A percentile compares a stretch with the other conserved stretches of the same genome.
These are phyloP conservation scores for Periophthalmus modestus DNA, from an alignment of 2,113 vertebrate species.

Conservation along the genomic window DNA sequence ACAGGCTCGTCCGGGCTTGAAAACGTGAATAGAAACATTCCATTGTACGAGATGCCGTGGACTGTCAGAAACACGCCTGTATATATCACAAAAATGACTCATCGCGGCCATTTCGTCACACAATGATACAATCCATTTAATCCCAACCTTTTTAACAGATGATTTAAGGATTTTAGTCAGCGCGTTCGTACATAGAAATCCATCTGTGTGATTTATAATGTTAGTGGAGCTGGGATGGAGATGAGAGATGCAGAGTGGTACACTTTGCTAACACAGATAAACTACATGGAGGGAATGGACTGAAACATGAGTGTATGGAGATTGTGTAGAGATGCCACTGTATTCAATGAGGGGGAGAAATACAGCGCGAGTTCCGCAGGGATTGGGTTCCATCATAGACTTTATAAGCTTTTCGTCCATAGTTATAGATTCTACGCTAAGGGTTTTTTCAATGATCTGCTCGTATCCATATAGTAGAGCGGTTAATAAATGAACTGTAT, in stretches of 20 bases:
- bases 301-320: slow-evolving; percentile 75
- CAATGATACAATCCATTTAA: slow-evolving; percentile 82
- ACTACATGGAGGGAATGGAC: slow-evolving; percentile 68
- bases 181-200: slow-evolving; percentile 65
- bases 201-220: slow-evolving; percentile 78
- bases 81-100: slow-evolving; percentile 74
- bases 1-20: slow-evolving; percentile 56
- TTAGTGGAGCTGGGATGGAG: slow-evolving; percentile 69
- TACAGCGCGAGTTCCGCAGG: slow-evolving; percentile 49
- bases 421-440: background rate
- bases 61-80: slow-evolving; percentile 59
- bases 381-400: slow-evolving; percentile 11
- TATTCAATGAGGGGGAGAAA: slow-evolving; percentile 61
- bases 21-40: slow-evolving; percentile 72
- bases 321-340: slow-evolving; percentile 62
- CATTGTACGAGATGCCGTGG: slow-evolving; percentile 55
- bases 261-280: slow-evolving; percentile 74
- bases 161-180: slow-evolving; percentile 73
- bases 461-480: background rate
- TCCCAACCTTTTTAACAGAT: slow-evolving; percentile 78
- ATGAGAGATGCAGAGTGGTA: slow-evolving; percentile 77
- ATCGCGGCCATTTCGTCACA: slow-evolving; percentile 75
- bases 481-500: no score
- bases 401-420: slow-evolving; percentile 34
- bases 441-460: background rate